Evolutionary conservation across 1,140 invertebrate species (phyloP).

Genomic region (Bombus terrestris): DNA sequence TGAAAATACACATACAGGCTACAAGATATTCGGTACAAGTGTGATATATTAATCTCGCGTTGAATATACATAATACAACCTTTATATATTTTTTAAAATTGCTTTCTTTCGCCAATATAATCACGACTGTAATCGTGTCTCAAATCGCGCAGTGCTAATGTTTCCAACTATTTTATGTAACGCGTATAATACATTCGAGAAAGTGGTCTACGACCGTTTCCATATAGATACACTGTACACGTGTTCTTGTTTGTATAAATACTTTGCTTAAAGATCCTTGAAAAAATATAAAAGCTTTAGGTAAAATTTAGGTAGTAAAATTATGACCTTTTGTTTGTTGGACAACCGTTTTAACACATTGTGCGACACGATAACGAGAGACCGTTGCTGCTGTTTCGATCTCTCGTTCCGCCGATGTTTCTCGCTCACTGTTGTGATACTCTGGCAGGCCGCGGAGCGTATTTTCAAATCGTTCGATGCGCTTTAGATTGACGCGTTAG

Average conservation of each 20-base stretch:
- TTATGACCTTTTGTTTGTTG: not conserved
- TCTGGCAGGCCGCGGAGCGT: not conserved
- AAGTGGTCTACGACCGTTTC: too few relatives aligned
- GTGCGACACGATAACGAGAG: not conserved
- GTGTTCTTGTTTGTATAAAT: too few relatives aligned
- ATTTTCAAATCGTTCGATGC: slow-evolving; percentile 20
- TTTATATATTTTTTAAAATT: too few relatives aligned
- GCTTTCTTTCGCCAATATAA: too few relatives aligned
- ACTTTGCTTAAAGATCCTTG: not conserved
- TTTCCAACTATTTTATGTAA: too few relatives aligned
- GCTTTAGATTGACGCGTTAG: slow-evolving; percentile 19
- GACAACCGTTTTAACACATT: not conserved
- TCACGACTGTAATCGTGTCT: too few relatives aligned
- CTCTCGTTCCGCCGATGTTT: not conserved
- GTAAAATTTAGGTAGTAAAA: not conserved
- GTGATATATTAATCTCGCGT: too few relatives aligned
- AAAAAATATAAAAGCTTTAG: not conserved
- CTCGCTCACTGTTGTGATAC: not conserved
- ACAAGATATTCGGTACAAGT: too few relatives aligned
- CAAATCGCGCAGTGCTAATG: too few relatives aligned
- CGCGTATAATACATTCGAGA: too few relatives aligned
- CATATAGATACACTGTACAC: too few relatives aligned
- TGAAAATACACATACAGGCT: rapidly evolving
- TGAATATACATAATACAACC: too few relatives aligned
- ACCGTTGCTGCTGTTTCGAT: not conserved